These are phyloP conservation scores for Brachionus koreanus DNA, from an alignment of 1,140 invertebrate species.

Conservation along the genomic window DNA sequence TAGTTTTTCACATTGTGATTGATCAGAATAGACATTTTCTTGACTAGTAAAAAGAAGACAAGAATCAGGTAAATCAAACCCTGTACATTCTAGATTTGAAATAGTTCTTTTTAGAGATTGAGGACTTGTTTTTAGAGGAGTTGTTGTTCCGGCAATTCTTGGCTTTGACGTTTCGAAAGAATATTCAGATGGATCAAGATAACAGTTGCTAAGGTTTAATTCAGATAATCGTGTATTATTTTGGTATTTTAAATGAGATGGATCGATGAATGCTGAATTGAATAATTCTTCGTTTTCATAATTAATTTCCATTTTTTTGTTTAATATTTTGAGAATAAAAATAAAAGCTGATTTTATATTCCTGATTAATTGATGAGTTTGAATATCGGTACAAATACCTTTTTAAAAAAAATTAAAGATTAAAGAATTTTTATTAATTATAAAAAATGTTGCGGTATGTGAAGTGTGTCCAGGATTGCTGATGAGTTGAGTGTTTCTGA, in stretches of 20 bases:
- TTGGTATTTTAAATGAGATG: background rate
- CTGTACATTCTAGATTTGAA: background rate
- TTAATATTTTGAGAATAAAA: background rate
- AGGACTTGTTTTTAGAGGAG: background rate
- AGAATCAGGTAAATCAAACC: background rate
- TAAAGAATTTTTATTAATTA: background rate
- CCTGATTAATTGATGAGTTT: constrained; percentile 13
- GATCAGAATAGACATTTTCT: background rate
- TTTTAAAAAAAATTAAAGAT: background rate
- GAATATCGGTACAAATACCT: background rate
- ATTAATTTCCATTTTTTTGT: background rate
- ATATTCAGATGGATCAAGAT: background rate
- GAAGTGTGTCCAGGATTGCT: background rate
- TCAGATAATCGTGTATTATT: background rate
- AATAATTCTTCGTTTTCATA: background rate
- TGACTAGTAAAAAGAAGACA: background rate
- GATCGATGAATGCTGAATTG: constrained; percentile 18
- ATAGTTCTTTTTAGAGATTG: background rate
- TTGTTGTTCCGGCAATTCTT: background rate
- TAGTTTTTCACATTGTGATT: background rate
- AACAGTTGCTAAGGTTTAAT: background rate
- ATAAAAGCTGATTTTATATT: background rate
- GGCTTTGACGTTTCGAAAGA: background rate
- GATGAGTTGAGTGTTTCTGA: background rate
- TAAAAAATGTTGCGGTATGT: background rate